Percentiles rank a stretch among this genome's conserved stretches.
These are phyloP conservation scores for Euclidia mi DNA, from an alignment of 2,888 invertebrate species.

Conservation along the genomic window DNA sequence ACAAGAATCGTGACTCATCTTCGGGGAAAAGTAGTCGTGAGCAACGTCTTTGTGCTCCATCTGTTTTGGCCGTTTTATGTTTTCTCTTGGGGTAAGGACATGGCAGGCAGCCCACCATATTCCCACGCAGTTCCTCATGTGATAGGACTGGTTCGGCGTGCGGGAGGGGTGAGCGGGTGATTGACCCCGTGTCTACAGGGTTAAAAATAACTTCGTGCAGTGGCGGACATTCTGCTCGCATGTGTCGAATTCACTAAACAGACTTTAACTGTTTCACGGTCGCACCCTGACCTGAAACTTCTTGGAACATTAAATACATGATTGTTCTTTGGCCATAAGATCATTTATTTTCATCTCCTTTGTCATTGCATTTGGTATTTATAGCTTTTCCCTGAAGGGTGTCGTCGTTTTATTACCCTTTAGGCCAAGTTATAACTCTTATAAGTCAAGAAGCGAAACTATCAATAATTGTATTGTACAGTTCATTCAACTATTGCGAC, in stretches of 20 bases:
- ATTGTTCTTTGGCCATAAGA: slow-evolving; percentile 19
- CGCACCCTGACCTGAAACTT: slow-evolving; percentile 86
- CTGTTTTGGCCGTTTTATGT: slow-evolving; percentile 62
- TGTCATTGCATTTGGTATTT: slow-evolving; percentile 12
- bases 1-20: slow-evolving; percentile 36
- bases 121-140: slow-evolving; percentile 88
- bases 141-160: slow-evolving; percentile 86
- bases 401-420: neutral
- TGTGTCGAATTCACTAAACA: slow-evolving; percentile 89
- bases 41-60: slow-evolving; percentile 20
- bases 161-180: slow-evolving; percentile 86
- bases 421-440: neutral
- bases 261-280: slow-evolving; percentile 89
- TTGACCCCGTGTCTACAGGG: slow-evolving; percentile 87
- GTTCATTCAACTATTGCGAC: slow-evolving; percentile 34
- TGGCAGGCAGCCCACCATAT: slow-evolving; percentile 76
- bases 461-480: neutral
- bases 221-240: slow-evolving; percentile 88
- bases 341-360: slow-evolving; percentile 17
- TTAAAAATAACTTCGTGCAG: slow-evolving; percentile 88
- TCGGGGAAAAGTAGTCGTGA: slow-evolving; percentile 24
- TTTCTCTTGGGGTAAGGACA: slow-evolving; percentile 67
- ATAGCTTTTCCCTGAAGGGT: slow-evolving; percentile 1
- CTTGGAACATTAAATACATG: slow-evolving; percentile 65
- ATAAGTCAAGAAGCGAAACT: neutral